Evolutionary conservation across 2,888 invertebrate genomes (phyloP).

Genomic region (Coecobrya sp.): DNA sequence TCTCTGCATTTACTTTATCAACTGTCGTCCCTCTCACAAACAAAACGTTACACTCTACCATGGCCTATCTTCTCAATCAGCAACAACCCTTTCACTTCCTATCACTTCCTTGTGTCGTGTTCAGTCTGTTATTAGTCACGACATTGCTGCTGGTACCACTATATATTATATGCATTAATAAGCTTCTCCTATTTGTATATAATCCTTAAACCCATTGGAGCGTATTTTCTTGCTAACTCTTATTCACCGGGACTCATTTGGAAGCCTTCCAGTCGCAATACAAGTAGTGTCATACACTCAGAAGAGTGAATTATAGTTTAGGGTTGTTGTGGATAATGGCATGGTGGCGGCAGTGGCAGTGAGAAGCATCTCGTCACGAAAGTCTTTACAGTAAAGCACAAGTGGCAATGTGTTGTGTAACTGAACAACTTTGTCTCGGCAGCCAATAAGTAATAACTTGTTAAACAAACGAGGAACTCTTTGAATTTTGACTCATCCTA

Average conservation of each 20-base stretch:
- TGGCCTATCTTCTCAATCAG: conserved; percentile 66
- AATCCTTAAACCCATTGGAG: not conserved
- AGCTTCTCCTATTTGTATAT: not conserved
- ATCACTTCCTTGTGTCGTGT: conserved; percentile 50
- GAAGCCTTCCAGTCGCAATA: conserved; percentile 69
- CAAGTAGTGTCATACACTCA: conserved; percentile 25
- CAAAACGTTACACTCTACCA: conserved; percentile 1
- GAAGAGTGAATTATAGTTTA: conserved; percentile 52
- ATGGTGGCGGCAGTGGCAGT: conserved; percentile 10
- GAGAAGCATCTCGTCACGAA: conserved; percentile 15
- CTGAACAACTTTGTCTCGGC: not conserved
- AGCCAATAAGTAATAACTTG: conserved; percentile 56
- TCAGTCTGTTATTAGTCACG: conserved; percentile 71
- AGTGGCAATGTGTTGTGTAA: not conserved
- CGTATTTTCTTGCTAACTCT: not conserved
- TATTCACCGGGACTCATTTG: conserved; percentile 16
- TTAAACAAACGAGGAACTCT: conserved; percentile 44
- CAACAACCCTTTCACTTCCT: conserved; percentile 75
- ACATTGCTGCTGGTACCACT: conserved; percentile 28
- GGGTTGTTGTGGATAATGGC: conserved; percentile 53
- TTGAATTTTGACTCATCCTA: conserved; percentile 76
- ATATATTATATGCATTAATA: conserved; percentile 22
- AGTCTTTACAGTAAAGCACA: not conserved
- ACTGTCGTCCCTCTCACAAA: not conserved
- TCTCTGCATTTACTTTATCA: conserved; percentile 62